Base-by-base conservation (phyloP, 2,797 vertebrate genomes). In the Gymnothorax reevesii region DNA sequence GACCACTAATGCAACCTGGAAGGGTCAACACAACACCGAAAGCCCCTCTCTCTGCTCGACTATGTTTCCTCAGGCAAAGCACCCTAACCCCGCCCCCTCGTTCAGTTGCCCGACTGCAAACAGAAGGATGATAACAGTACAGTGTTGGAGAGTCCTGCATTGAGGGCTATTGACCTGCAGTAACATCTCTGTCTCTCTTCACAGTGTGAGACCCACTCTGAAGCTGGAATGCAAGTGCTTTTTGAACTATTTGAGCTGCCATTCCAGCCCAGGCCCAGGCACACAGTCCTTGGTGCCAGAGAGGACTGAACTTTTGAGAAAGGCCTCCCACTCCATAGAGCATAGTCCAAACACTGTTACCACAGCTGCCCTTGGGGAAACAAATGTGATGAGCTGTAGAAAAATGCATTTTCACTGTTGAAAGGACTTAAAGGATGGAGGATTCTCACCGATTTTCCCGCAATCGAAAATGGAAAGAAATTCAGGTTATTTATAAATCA, bases 351-450 rank as follows among this genome's bases (percentile, higher is more conserved):
- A 87, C 25, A 84, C 86, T 88, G 90, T 80, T 91, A 90, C 90
- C 91, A 89, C 49, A 77, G 90, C 88, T 88, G 90, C 89, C 88
- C 89, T 85, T 82, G 42, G 42, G 90, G 88, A 90, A 91, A 89
- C 86, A 55, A 82, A 87, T 77, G 90, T 90, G 92, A 93, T 92
- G 92, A 94, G 92, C 93, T 89, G 89, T 12, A 54, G 42, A 90
- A 90, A 83, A 92, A 91, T 42, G 87, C 88, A 88, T 87, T 89
- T 90, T 91, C 88, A 91, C 83, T 25, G 87, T 73, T 17, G 13
- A 60, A 75, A 88, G 85, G 62, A 33, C 85, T 17, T 10, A 60
- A 75, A 88, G 85, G 62, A 33, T 85, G 87, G 89, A 89, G 55
- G 89, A 87, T 91, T 85, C 64, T 15, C 87, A 83, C 59, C 84